A percentile compares a stretch with the other conserved stretches of the same genome.
Evolutionary conservation across 2,797 vertebrate genomes (phyloP).

Genomic region (Eospalax fontanierii): DNA sequence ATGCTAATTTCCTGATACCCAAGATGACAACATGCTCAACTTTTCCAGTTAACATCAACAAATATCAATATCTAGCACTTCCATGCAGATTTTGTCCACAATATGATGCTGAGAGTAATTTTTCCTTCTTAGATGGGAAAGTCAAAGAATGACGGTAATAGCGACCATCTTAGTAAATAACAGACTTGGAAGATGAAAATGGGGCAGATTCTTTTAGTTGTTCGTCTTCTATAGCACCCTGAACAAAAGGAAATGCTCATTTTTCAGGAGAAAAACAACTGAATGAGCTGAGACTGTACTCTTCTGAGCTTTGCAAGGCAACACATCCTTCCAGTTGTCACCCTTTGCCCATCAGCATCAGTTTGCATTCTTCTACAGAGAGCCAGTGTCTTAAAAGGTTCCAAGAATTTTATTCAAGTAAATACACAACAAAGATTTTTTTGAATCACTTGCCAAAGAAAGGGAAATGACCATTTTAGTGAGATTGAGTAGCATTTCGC

Average conservation of each 20-base stretch:
- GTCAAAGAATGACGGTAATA: constrained; percentile 17
- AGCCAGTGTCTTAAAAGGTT: constrained; percentile 38
- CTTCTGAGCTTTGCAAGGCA: constrained; percentile 20
- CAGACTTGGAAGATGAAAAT: neutral
- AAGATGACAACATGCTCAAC: constrained; percentile 37
- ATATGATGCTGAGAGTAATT: constrained; percentile 35
- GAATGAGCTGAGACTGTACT: neutral
- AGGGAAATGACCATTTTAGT: constrained; percentile 42
- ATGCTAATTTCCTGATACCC: neutral
- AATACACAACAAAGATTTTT: constrained; percentile 56
- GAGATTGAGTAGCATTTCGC: constrained; percentile 61
- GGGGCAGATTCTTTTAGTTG: neutral
- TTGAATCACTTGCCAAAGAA: constrained; percentile 71
- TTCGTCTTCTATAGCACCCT: neutral
- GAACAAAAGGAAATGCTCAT: constrained; percentile 67
- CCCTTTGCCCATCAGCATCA: neutral
- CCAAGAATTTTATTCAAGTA: constrained; percentile 62
- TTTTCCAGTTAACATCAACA: constrained; percentile 38
- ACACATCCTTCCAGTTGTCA: neutral
- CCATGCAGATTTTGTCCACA: constrained; percentile 20
- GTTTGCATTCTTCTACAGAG: constrained; percentile 66
- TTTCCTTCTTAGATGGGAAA: constrained; percentile 56
- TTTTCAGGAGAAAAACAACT: constrained; percentile 9
- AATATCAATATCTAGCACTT: neutral
- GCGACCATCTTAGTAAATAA: constrained; percentile 38